Conservation (phyloP, 2,888 invertebrate species). For the Oxyteleia sp. region DNA sequence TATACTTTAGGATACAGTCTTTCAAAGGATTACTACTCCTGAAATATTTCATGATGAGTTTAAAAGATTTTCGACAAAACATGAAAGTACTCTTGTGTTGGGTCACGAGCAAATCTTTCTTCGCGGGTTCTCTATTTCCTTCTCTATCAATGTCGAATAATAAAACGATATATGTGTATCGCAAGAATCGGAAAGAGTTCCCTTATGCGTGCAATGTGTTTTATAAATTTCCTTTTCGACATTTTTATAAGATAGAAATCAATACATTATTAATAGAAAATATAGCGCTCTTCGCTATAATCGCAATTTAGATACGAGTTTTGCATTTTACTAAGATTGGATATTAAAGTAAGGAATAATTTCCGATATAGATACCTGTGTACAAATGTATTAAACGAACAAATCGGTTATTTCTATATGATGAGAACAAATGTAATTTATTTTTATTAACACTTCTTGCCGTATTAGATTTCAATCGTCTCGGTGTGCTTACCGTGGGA, state of each 20-base stretch:
- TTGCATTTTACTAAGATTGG: background rate
- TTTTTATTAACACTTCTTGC: no score
- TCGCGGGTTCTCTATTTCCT: conserved; percentile 49
- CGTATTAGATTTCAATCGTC: no score
- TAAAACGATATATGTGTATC: conserved; percentile 45
- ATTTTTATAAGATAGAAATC: conserved; percentile 29
- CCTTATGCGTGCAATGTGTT: conserved; percentile 28
- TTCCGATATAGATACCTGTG: no score
- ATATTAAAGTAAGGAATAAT: no score
- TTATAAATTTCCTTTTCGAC: conserved; percentile 23
- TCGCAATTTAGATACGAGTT: background rate
- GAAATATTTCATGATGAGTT: conserved; percentile 60
- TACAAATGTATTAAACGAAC: no score
- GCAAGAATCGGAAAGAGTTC: conserved; percentile 10
- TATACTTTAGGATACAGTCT: conserved; percentile 26
- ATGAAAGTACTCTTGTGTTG: conserved; percentile 56
- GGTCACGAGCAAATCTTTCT: conserved; percentile 51
- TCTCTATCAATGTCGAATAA: conserved; percentile 55
- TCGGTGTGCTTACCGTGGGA: no score
- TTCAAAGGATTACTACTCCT: conserved; percentile 38
- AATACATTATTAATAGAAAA: conserved; percentile 28
- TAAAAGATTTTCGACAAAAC: conserved; percentile 60
- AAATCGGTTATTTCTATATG: no score
- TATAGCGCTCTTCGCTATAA: background rate
- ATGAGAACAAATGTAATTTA: no score